Base-by-base conservation (phyloP, 2,113 vertebrate genomes). In the Microtus oregoni region DNA sequence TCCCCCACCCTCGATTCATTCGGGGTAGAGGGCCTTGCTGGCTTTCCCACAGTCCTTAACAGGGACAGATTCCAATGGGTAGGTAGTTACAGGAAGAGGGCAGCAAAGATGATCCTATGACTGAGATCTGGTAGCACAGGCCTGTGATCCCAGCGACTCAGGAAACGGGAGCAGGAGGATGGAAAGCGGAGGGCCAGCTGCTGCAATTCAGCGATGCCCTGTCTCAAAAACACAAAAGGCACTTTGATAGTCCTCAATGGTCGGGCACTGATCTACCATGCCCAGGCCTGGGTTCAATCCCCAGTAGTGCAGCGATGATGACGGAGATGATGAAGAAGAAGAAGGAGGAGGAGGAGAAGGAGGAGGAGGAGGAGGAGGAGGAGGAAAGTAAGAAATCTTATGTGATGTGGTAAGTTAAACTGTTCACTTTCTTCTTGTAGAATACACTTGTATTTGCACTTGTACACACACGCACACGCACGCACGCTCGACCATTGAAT, bases 331-430 rank as follows among this genome's bases (percentile, higher is more conserved):
- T 3, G 50, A 52, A 11, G 12, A 52, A 35, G 50, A 12, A 3
- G 52, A 4, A 14, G 52, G 3, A 52, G 52, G 3, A 52, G 52
- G 0, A 55, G 52, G 0, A 52, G 52, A 0, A 52, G 47, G 1
- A 50, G 47, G 7, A 50, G 47, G 1, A 55, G 14, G 4, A 15
- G 14, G 15, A 55, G 52, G 15, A 55, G 52, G 15, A 55, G 52
- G 13, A 14, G 38, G 7, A 17, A 9, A 28, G 24, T 10, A 11
- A n/a, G 86, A 78, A 90, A 67, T 47, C 47, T 47, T 47, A 47
- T 83, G 20, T n/a, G 20, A 70, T 61, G 35, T 41, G 72, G 10
- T 73, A 50, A 47, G 14, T 92, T 44, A 55, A 44, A 68, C 2
- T 41, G 20, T n/a, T 13, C 28, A 63, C 13, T 32, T 58, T 72